Evolutionary conservation across 53 echinoderm and acorn worm genomes (phyloP).

Genomic region (Zoroaster sp.): DNA sequence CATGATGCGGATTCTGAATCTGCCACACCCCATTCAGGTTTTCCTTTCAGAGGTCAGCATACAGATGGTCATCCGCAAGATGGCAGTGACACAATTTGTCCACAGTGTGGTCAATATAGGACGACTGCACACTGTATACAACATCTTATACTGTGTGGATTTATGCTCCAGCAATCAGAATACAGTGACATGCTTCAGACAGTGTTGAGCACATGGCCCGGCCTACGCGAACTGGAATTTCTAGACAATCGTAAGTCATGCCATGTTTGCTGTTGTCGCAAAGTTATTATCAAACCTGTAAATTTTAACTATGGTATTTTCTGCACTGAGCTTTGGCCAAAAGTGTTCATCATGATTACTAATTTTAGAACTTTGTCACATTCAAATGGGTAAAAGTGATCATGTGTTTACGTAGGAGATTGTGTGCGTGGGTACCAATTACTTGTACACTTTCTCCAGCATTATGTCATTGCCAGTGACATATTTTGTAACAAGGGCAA

Average conservation of each 20-base stretch:
- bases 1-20: background rate
- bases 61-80: background rate
- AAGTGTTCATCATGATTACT: too few relatives aligned
- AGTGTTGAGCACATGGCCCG: background rate
- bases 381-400: too few relatives aligned
- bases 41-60: background rate
- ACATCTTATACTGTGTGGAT: conserved; percentile 39
- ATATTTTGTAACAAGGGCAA: too few relatives aligned
- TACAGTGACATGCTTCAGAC: background rate
- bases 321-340: too few relatives aligned
- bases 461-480: too few relatives aligned
- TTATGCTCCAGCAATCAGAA: background rate
- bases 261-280: background rate
- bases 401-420: too few relatives aligned
- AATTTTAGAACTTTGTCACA: too few relatives aligned
- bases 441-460: too few relatives aligned
- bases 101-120: background rate
- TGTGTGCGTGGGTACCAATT: too few relatives aligned
- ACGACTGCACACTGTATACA: conserved; percentile 1
- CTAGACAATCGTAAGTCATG: conserved; percentile 21
- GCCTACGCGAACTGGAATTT: conserved; percentile 25
- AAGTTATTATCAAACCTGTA: background rate
- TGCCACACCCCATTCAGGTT: background rate
- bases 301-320: too few relatives aligned
- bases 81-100: background rate